A percentile compares a stretch with the other conserved stretches of the same genome.
These are phyloP conservation scores for Papilio helenus DNA, from an alignment of 1,140 invertebrate genomes.

Conservation along the genomic window DNA sequence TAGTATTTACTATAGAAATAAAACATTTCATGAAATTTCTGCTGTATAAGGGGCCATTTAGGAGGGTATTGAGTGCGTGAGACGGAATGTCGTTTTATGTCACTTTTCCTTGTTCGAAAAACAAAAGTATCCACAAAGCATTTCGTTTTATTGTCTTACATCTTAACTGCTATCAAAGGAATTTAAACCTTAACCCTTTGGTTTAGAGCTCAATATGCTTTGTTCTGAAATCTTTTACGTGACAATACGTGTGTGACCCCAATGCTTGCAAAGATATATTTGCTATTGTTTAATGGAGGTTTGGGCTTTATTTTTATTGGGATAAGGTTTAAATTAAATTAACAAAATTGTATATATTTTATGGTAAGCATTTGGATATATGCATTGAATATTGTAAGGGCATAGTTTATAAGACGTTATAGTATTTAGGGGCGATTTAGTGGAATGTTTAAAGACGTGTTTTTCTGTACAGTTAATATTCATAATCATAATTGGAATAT, in stretches of 20 bases:
- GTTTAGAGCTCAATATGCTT: conserved; percentile 42
- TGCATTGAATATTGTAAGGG: neutral
- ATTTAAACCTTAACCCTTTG: conserved; percentile 11
- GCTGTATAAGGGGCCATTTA: neutral
- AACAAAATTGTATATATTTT: neutral
- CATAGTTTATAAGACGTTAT: conserved; percentile 5
- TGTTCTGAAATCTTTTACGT: conserved; percentile 41
- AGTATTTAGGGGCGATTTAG: neutral
- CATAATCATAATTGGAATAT: no score
- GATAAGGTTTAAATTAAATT: conserved; percentile 30
- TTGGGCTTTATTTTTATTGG: conserved; percentile 14
- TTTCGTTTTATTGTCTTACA: conserved; percentile 32
- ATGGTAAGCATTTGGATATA: conserved; percentile 34
- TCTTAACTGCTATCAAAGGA: neutral
- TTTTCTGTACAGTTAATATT: neutral
- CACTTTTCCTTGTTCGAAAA: conserved; percentile 38
- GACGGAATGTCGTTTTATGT: conserved; percentile 14
- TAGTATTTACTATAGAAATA: neutral
- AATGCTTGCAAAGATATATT: conserved; percentile 39
- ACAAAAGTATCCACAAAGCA: conserved; percentile 31
- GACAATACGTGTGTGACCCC: conserved; percentile 50
- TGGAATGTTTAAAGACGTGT: neutral
- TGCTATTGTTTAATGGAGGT: conserved; percentile 1
- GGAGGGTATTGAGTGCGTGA: conserved; percentile 23
- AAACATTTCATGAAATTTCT: neutral